A percentile compares a stretch with the other conserved stretches of the same genome.
phyloP scores from a whole-genome alignment of 2,797 vertebrate species.

The Myotis pilosus region DNA sequence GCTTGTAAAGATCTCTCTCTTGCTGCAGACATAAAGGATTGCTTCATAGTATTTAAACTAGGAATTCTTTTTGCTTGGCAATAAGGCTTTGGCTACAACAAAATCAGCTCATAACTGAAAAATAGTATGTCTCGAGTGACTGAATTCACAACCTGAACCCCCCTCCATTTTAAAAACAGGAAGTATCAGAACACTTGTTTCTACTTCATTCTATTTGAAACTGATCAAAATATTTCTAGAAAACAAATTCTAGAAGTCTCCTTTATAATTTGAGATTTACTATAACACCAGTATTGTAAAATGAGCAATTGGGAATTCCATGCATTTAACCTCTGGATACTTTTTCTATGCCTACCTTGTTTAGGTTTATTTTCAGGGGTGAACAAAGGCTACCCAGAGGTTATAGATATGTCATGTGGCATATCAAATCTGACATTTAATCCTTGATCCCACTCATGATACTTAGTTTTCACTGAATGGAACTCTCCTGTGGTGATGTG shows the following conservation, averaged over 20 bases:
- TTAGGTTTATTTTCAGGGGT: slow-evolving; percentile 3
- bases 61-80: neutral
- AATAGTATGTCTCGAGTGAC: neutral
- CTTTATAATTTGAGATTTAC: slow-evolving; percentile 14
- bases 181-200: neutral
- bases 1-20: neutral
- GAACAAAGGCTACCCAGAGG: neutral
- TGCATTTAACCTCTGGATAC: neutral
- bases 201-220: neutral
- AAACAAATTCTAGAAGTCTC: neutral
- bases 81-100: neutral
- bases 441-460: neutral
- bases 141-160: neutral
- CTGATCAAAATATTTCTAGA: neutral
- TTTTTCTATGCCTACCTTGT: neutral
- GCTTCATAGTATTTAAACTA: neutral
- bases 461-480: neutral
- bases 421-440: neutral
- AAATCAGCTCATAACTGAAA: slow-evolving; percentile 1
- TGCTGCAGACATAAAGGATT: neutral
- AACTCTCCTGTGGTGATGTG: neutral
- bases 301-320: neutral
- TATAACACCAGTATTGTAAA: neutral
- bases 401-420: neutral
- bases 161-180: neutral